Evolutionary conservation across 2,888 invertebrate genomes (phyloP), one percentile per base, ranked within the genome.

Genomic region (Ophion obscuratus): DNA sequence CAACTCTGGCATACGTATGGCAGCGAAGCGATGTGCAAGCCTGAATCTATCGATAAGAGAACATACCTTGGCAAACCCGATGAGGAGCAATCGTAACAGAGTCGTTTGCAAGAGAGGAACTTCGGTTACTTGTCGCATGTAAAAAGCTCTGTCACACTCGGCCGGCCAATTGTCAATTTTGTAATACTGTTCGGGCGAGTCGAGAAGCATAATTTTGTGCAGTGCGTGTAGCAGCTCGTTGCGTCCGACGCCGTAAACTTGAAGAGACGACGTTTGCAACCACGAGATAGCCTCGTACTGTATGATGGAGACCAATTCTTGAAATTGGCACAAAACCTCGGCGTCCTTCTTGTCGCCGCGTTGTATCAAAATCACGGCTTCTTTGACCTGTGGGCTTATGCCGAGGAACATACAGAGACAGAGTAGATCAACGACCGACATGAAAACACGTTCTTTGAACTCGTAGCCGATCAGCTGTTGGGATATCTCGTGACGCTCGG

Each of bases 91-190:
- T 68, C 97, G 95, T 79, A 98, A 95, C 78, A 99, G 94, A 0
- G 98, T 98, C 90, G 97, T 97, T 94, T 99, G 98, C 59, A 97
- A 95, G 68, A 99, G 95, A 0, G 99, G 99, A 20, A 98, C 97
- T 94, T 99, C 99, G 57, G 97, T 97, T 81, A 97, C 97, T 81
- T 98, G 94, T 36, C 98, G 95, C 91, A 98, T 95, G 79, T 97
- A 96, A 68, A 96, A 94, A 44, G 96, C 96, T 88, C 99, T 95
- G 91, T 99, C 99, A 10, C 96, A 96, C 94, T 99, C 99, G 0
- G 98, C 97, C 0, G 98, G 98, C 98, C 99, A 99, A 94, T 97
- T 97, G 94, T 97, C 97, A 86, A 96, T 95, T 93, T 97, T 97
- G 91, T 96, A 97, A 94, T 98, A 98, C 83, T 96, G 96, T 87